Base-by-base conservation (phyloP, 2,888 invertebrate genomes). In the Thelaira solivaga region DNA sequence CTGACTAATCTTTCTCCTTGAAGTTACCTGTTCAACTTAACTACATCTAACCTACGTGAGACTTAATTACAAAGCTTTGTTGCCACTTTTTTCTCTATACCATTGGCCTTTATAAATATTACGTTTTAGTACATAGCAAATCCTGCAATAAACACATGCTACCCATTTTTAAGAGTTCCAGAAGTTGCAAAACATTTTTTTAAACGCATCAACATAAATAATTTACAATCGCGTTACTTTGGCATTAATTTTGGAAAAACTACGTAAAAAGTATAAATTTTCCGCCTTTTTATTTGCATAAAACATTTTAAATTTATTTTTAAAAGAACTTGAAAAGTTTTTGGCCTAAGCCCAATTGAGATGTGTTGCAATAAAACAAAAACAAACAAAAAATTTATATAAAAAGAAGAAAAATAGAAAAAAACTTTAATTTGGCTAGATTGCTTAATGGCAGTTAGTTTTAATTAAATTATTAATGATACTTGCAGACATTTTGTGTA, bases 171-270 rank as follows among this genome's bases (percentile, higher is more conserved):
- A n/a, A n/a, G n/a, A n/a, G n/a, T 34, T 34, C 2, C 8, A 31
- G 31, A 4, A 31, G 2, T 16, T 16, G 31, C 59, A 45, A 47
- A 31, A 31, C 31, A 53, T 6, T 20, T 53, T 20, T 26, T 0
- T 18, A 31, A 6, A 39, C 62, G 47, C 62, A 68, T 47, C 61
- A 51, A 36, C 20, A 71, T 59, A 68, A 55, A 64, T 75, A 65
- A 65, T 67, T 74, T 29, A 55, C 45, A 67, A 47, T 53, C 65
- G 61, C 67, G 29, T 53, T 67, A 67, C 59, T 59, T 67, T 67
- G 22, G 51, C 71, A 34, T 45, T 43, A 36, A 26, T 36, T 53
- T 53, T 45, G 16, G 31, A 43, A 10, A 39, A 47, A 59, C 29
- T 53, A 22, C 31, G 22, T 11, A 36, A 72, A n/a, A 65, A 47